phyloP scores from a whole-genome alignment of 2,113 vertebrate species.

The Trichomycterus rosablanca region DNA sequence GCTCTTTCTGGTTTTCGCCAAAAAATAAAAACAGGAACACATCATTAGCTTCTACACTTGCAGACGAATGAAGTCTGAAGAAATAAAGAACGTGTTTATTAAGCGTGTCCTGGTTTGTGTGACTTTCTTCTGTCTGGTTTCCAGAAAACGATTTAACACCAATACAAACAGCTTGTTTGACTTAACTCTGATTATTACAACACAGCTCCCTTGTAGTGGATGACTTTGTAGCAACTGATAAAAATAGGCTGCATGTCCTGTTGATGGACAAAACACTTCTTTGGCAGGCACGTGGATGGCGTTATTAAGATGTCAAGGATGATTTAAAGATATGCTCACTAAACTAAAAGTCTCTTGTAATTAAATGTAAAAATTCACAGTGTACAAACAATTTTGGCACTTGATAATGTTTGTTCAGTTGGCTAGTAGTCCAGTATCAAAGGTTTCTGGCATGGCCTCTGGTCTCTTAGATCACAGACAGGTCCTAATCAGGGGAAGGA shows the following conservation, averaged over 20 bases:
- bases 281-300: conserved; percentile 26
- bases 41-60: too few species aligned
- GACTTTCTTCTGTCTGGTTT: conserved; percentile 53
- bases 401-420: too few species aligned
- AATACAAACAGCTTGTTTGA: conserved; percentile 77
- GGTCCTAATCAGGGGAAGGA: too few species aligned
- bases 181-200: conserved; percentile 75
- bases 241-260: conserved; percentile 42
- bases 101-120: too few species aligned
- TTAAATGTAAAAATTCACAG: conserved; percentile 11
- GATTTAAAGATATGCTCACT: conserved; percentile 8
- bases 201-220: conserved; percentile 49
- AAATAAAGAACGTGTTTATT: too few species aligned
- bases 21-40: background rate
- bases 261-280: conserved; percentile 13
- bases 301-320: conserved; percentile 32
- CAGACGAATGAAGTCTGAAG: too few species aligned
- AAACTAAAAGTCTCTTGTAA: conserved; percentile 17
- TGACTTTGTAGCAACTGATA: conserved; percentile 51
- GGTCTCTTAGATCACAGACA: too few species aligned
- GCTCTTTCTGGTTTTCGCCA: background rate
- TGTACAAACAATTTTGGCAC: background rate
- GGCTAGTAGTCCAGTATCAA: too few species aligned
- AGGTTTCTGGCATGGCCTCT: too few species aligned
- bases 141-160: conserved; percentile 75